Conservation (phyloP, 2,113 vertebrate genomes). For the Siniperca chuatsi region DNA sequence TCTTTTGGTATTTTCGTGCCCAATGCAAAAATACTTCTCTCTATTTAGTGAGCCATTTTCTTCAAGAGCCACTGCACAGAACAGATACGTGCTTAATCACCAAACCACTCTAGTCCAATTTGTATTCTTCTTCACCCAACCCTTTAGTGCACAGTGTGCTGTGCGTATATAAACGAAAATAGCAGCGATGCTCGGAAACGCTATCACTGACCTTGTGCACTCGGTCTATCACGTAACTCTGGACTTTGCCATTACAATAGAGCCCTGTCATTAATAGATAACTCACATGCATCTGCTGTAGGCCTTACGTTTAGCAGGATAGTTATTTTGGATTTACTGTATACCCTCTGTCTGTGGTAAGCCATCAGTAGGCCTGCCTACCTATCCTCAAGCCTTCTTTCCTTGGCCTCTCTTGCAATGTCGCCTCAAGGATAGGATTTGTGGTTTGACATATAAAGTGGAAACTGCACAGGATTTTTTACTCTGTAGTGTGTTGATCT, state of each 20-base stretch:
- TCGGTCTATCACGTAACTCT: not conserved
- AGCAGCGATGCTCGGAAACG: not conserved
- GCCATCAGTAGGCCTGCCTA: constrained; percentile 32
- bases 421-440: constrained; percentile 80
- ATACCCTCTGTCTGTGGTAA: constrained; percentile 15
- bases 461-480: constrained; percentile 62
- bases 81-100: constrained; percentile 33
- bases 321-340: constrained; percentile 55
- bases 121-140: not conserved
- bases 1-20: constrained; percentile 12
- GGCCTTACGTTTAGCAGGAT: constrained; percentile 34
- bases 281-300: constrained; percentile 28
- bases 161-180: constrained; percentile 18
- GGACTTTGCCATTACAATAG: constrained; percentile 28
- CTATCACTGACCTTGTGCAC: constrained; percentile 18
- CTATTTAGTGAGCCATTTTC: constrained; percentile 22
- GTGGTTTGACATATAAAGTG: constrained; percentile 79
- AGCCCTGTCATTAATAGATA: constrained; percentile 43
- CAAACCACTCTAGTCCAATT: constrained; percentile 24
- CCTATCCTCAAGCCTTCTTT: constrained; percentile 16
- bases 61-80: not conserved
- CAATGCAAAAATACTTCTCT: constrained; percentile 12
- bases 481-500: constrained; percentile 67
- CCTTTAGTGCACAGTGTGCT: not conserved
- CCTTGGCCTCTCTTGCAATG: constrained; percentile 58